phyloP scores from a whole-genome alignment of 1,140 invertebrate species.

The Aphis gossypii region DNA sequence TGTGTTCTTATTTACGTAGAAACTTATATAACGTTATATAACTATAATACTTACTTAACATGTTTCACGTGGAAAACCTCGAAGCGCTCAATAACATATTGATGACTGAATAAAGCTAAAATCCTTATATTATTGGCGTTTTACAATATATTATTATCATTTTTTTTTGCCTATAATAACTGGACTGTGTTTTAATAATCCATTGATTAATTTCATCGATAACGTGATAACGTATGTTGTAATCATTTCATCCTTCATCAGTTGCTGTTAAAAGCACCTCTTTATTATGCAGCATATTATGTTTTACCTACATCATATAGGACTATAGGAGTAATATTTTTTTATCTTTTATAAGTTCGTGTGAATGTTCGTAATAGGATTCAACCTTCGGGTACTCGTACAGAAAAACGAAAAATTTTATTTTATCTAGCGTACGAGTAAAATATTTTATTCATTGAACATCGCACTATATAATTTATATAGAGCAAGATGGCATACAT shows the following conservation, averaged over 20 bases:
- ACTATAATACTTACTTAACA: too few relatives aligned
- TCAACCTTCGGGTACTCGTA: background rate
- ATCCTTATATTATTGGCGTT: too few relatives aligned
- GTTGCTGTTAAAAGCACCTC: too few relatives aligned
- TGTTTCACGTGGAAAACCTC: too few relatives aligned
- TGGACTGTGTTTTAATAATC: background rate
- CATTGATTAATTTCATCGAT: background rate
- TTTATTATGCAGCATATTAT: too few relatives aligned
- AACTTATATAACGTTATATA: too few relatives aligned
- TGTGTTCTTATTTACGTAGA: too few relatives aligned
- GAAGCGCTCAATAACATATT: too few relatives aligned
- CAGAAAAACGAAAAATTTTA: background rate
- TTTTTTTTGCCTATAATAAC: too few relatives aligned
- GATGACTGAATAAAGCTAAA: too few relatives aligned
- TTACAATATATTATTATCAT: too few relatives aligned
- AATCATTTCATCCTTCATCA: too few relatives aligned
- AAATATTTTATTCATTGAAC: conserved; percentile 28
- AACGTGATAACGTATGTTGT: background rate
- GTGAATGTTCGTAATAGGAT: background rate
- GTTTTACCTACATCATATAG: background rate
- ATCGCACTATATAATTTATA: background rate
- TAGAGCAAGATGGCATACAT: background rate
- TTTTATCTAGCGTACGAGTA: background rate
- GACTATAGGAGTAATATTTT: background rate
- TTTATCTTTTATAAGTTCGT: background rate